Base-by-base conservation (phyloP, 2,797 vertebrate species). In the Platalea minor region DNA sequence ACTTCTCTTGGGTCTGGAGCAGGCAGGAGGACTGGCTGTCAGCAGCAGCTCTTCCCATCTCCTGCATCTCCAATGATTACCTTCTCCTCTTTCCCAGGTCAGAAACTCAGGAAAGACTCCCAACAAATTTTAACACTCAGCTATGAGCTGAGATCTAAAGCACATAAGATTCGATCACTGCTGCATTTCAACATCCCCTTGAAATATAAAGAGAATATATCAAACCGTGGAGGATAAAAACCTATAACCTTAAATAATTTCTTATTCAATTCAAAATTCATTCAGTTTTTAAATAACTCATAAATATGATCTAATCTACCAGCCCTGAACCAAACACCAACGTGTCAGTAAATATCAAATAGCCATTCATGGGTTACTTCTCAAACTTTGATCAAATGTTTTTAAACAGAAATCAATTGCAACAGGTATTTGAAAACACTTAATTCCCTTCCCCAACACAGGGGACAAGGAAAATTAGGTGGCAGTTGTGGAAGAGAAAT, bases 161-260 rank as follows among this genome's bases (percentile, higher is more conserved):
- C 17, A 26, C 0, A 0, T 10, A 81, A 37, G 7, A 64, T 65
- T 39, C 61, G 35, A 63, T 56, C 24, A 35, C 33, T 35, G 17
- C 7, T 56, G 15, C 37, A 37, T 61, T 88, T 68, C 33, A 48
- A 11, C 1, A 5, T 13, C 9, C 28, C 31, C 8, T 16, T 81
- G 25, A 89, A 76, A 88, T 37, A 78, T 3, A 11, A 91, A 76
- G 13, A 23, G 3, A 61, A 23, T 15, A 8, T 4, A n/a, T 45
- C 13, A 39, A 67, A 61, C 5, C 19, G 29, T 29, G 29, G 31
- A 82, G 29, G 19, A 67, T 5, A 77, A 68, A 82, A 80, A 2
- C 2, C 9, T 46, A 20, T 24, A 73, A 33, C 9, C 29, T 79
- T 82, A 57, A 78, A 37, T 31, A 79, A 80, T 33, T 50, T 61